Evolutionary conservation across 2,113 vertebrate genomes (phyloP), one percentile per base, ranked within the genome.

Genomic region (Panurus biarmicus): DNA sequence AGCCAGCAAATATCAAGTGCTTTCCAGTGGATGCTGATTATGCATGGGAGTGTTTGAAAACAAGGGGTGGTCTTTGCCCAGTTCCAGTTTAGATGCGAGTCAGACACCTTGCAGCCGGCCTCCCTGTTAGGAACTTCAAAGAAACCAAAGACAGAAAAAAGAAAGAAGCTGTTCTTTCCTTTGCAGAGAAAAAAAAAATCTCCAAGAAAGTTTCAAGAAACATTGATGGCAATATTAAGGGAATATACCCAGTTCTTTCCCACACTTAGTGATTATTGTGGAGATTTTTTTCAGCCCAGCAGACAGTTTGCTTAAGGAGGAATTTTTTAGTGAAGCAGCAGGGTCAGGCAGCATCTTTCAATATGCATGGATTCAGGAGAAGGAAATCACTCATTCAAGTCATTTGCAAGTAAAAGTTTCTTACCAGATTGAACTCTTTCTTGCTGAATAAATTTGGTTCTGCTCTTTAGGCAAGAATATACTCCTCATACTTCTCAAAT

Each of bases 371-470:
- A 38, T 82, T 76, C 33, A 2, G 71, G 53, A 72, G 85, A 93
- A 76, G 51, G 38, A 91, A 94, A 66, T 89, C 71, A 90, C 25
- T 94, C 67, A 35, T 93, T 94, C 93, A 56, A 60, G 71, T 87
- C 29, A 95, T 93, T 95, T 94, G 66, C 85, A 95, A 95, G 89
- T 87, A 74, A 85, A 95, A 87, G 67, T 82, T 89, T 66, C 74
- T 47, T 70, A 66, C 81, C 58, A 67, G 64, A 73, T 40, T 51
- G 78, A 89, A 87, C 0, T 0, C 42, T 91, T 93, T 70, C 77
- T 62, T 93, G 51, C 44, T 73, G 85, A 90, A 91, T 93, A 89
- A 93, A 94, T 80, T 85, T 60, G 9, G 31, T 79, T 85, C 53
- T 77, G 87, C 85, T 87, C 22, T 77, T 85, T 83, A 77, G 35